Evolutionary conservation across 2,888 invertebrate genomes (phyloP).

Genomic region (Operophtera brumata): DNA sequence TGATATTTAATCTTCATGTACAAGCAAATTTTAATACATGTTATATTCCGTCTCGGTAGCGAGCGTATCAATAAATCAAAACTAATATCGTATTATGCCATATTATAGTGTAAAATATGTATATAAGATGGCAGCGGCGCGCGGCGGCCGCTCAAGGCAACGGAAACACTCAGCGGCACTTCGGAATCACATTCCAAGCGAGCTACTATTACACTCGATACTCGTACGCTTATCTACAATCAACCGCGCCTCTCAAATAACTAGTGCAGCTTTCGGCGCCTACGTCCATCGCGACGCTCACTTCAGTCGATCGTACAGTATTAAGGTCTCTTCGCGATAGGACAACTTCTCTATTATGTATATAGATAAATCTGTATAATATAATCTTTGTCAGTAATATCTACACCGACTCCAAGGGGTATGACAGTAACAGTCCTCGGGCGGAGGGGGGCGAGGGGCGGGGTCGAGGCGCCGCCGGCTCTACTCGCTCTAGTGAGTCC

Average conservation of each 20-base stretch:
- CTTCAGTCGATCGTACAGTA: conserved; percentile 73
- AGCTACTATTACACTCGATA: conserved; percentile 52
- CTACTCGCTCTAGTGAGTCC: conserved; percentile 62
- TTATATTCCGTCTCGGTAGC: conserved; percentile 64
- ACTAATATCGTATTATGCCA: conserved; percentile 80
- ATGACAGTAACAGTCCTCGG: conserved; percentile 67
- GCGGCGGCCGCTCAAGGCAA: conserved; percentile 58
- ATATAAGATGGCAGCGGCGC: conserved; percentile 58
- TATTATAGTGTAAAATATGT: conserved; percentile 75
- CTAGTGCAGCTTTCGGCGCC: conserved; percentile 56
- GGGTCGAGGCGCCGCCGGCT: conserved; percentile 43
- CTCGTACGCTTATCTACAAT: conserved; percentile 49
- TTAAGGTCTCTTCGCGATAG: conserved; percentile 73
- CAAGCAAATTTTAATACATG: conserved; percentile 84
- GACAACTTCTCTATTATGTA: conserved; percentile 77
- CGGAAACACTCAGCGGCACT: conserved; percentile 59
- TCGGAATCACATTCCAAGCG: conserved; percentile 75
- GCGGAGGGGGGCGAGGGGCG: conserved; percentile 49
- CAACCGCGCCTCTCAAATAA: conserved; percentile 33
- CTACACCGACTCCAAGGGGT: conserved; percentile 78
- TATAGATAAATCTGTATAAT: conserved; percentile 79
- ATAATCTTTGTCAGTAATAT: conserved; percentile 80
- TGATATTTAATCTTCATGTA: conserved; percentile 88
- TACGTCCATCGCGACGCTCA: conserved; percentile 66
- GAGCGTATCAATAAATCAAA: conserved; percentile 61